phyloP scores from a whole-genome alignment of 2,888 invertebrate species.

The Pterostichus niger region DNA sequence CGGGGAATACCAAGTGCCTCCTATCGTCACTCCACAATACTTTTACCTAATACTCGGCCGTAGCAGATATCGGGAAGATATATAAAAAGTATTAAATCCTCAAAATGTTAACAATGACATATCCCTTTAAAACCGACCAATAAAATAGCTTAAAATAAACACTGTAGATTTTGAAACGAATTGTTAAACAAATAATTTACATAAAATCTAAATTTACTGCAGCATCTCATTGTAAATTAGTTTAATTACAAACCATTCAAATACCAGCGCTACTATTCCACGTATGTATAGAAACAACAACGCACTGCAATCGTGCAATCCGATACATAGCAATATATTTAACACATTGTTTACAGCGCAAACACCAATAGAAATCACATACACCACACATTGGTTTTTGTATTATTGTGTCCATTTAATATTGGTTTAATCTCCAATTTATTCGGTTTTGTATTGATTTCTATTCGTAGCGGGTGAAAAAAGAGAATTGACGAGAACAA shows the following conservation, averaged over 20 bases:
- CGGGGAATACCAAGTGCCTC: too few relatives aligned
- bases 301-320: slow-evolving; percentile 10
- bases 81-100: too few relatives aligned
- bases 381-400: slow-evolving; percentile 9
- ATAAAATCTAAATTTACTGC: slow-evolving; percentile 10
- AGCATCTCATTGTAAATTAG: slow-evolving; percentile 23
- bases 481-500: slow-evolving; percentile 37
- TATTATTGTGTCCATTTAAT: slow-evolving; percentile 25
- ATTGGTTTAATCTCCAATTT: slow-evolving; percentile 43
- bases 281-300: slow-evolving; percentile 30
- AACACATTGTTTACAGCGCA: slow-evolving; percentile 37
- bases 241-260: slow-evolving; percentile 32
- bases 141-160: too few relatives aligned
- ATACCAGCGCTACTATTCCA: neutral
- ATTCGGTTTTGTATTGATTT: slow-evolving; percentile 36
- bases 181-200: neutral
- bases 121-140: too few relatives aligned
- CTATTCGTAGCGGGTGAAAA: neutral
- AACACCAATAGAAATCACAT: slow-evolving; percentile 24
- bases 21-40: too few relatives aligned
- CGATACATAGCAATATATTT: slow-evolving; percentile 36
- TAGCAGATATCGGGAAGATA: too few relatives aligned
- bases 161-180: neutral
- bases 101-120: too few relatives aligned
- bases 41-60: too few relatives aligned